Conservation (phyloP, 2,888 invertebrate genomes). For the Zelleria hepariella region DNA sequence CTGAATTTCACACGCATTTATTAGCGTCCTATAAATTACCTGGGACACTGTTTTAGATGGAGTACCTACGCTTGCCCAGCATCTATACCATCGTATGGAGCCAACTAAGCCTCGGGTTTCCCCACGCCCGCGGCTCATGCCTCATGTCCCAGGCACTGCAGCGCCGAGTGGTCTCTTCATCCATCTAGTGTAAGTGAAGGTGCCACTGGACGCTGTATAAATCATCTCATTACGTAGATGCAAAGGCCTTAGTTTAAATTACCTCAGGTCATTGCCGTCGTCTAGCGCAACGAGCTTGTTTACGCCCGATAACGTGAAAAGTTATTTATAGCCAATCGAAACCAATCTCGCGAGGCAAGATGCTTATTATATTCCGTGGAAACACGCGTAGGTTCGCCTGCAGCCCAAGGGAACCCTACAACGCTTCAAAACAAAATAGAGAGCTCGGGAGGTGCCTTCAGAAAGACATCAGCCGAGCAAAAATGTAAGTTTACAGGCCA, state of each 20-base stretch:
- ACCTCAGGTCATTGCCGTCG: background rate
- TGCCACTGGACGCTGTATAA: too few relatives aligned
- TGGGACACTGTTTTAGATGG: too few relatives aligned
- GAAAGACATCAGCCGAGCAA: constrained; percentile 1
- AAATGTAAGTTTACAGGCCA: constrained; percentile 1
- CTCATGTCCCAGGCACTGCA: too few relatives aligned
- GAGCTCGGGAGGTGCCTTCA: background rate
- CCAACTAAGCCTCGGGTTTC: too few relatives aligned
- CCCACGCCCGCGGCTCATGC: too few relatives aligned
- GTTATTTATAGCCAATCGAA: background rate
- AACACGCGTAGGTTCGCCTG: background rate
- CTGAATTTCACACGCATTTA: too few relatives aligned
- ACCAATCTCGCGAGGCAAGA: background rate
- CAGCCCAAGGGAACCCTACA: background rate
- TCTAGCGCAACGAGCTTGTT: background rate
- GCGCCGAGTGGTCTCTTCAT: too few relatives aligned
- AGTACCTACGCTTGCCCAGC: too few relatives aligned
- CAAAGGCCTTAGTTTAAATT: background rate
- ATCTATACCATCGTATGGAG: too few relatives aligned
- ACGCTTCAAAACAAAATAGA: background rate
- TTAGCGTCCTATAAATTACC: too few relatives aligned
- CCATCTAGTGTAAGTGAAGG: too few relatives aligned
- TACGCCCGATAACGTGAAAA: background rate
- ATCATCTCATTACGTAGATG: too few relatives aligned
- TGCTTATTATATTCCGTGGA: background rate